Evolutionary conservation across 2,113 vertebrate genomes (phyloP), one percentile per base, ranked within the genome.

Genomic region (Macrotus californicus): DNA sequence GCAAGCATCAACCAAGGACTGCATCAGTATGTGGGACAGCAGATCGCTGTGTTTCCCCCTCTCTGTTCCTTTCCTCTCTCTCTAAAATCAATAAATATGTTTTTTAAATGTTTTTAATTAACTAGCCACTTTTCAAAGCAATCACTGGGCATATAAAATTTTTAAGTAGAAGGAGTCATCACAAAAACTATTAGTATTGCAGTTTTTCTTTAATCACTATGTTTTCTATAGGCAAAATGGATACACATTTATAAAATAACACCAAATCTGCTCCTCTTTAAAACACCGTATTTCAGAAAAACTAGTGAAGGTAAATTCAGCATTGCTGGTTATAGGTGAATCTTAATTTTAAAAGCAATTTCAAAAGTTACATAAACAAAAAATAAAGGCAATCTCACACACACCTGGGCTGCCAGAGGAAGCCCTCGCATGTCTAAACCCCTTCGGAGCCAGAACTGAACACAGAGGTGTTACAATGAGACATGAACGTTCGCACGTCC

Each of bases 301-400:
- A 95, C 81, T 69, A 46, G 43, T 34, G 14, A 72, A 21, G 81
- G 70, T 76, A 75, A 90, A 72, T 31, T 87, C 91, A 91, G 75
- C 48, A 14, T 84, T 59, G 43, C 76, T 84, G 34, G 67, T 76
- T 75, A 43, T 56, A 52, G 75, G 69, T 61, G 52, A 91, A 75
- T 86, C 46, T 70, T 13, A 43, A 43, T 64, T 84, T 86, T 48
- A 84, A 88, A 95, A 34, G 36, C 70, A 95, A 50, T 95, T 95
- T 89, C 41, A 75, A 29, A 61, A 61, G 4, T 61, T 59, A 56
- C 29, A 29, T 64, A 5, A 64, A 31, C 31, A 64, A 64, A 26
- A 64, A 64, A 15, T 31, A 72, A 87, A 97, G 26, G 39, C 61
- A 94, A 50, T 93, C 95, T 92, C 46, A 85, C 31, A 22, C 69